Conservation (phyloP, 2,888 invertebrate genomes). For the Torymus aiolomorphi region DNA sequence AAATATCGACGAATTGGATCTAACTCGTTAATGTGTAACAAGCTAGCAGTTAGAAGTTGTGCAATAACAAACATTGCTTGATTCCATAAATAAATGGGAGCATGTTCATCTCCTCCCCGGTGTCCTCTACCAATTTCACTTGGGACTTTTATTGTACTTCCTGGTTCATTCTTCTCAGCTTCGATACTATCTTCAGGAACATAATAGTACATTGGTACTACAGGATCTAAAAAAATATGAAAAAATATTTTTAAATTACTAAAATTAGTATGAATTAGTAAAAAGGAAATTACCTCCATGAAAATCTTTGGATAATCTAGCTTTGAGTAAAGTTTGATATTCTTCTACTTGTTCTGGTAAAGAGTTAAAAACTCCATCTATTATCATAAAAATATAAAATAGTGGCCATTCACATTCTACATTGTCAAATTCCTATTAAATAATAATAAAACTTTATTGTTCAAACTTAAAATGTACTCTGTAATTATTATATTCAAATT, state of each 20-base stretch:
- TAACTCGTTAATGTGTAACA: constrained; percentile 94
- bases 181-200: constrained; percentile 86
- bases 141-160: constrained; percentile 81
- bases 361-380: constrained; percentile 94
- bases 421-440: constrained; percentile 88
- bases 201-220: constrained; percentile 96
- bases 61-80: constrained; percentile 97
- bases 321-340: constrained; percentile 90
- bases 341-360: constrained; percentile 93
- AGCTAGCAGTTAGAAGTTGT: constrained; percentile 90
- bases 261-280: neutral
- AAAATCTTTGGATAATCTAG: constrained; percentile 87
- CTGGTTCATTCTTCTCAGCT: constrained; percentile 83
- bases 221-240: constrained; percentile 82
- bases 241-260: constrained; percentile 11
- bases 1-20: constrained; percentile 96
- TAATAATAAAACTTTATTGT: neutral
- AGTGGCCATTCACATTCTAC: constrained; percentile 99
- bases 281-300: constrained; percentile 81
- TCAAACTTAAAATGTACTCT: neutral
- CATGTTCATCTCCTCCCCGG: constrained; percentile 64
- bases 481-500: constrained; percentile 21
- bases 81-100: constrained; percentile 83
- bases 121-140: constrained; percentile 78
- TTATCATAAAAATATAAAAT: constrained; percentile 96